phyloP scores from a whole-genome alignment of 2,888 invertebrate genomes.

The Eupsilia transversa region DNA sequence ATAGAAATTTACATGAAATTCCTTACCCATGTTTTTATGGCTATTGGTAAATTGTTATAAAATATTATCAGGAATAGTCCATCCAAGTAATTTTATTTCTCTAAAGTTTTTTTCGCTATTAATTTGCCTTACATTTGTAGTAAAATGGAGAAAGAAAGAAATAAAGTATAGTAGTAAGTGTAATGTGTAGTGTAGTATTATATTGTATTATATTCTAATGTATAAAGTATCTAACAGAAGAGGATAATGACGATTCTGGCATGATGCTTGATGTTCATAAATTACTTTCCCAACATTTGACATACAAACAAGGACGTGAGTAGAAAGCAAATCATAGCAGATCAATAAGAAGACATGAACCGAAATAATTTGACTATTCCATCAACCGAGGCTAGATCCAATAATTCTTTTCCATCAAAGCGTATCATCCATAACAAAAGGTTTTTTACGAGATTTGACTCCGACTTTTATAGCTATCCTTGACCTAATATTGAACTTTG shows the following conservation, averaged over 20 bases:
- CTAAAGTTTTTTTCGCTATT: too few relatives aligned
- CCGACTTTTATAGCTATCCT: constrained; percentile 33
- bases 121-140: neutral
- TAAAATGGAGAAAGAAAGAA: neutral
- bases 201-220: neutral
- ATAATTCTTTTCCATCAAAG: constrained; percentile 35
- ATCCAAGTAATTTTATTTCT: too few relatives aligned
- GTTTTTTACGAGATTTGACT: constrained; percentile 56
- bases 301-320: constrained; percentile 18
- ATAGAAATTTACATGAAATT: neutral
- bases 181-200: neutral
- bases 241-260: neutral
- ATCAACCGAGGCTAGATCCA: constrained; percentile 10
- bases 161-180: neutral
- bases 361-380: constrained; percentile 37
- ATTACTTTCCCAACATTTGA: constrained; percentile 16
- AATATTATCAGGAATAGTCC: neutral
- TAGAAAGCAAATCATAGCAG: constrained; percentile 17
- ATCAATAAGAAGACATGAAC: constrained; percentile 27
- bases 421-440: constrained; percentile 38
- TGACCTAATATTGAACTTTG: constrained; percentile 45
- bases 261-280: neutral
- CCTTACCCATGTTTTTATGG: neutral
- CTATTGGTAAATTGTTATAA: neutral
- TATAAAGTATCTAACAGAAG: neutral